These are phyloP conservation scores for Gobio gobio DNA, from an alignment of 2,113 vertebrate species.

Conservation along the genomic window DNA sequence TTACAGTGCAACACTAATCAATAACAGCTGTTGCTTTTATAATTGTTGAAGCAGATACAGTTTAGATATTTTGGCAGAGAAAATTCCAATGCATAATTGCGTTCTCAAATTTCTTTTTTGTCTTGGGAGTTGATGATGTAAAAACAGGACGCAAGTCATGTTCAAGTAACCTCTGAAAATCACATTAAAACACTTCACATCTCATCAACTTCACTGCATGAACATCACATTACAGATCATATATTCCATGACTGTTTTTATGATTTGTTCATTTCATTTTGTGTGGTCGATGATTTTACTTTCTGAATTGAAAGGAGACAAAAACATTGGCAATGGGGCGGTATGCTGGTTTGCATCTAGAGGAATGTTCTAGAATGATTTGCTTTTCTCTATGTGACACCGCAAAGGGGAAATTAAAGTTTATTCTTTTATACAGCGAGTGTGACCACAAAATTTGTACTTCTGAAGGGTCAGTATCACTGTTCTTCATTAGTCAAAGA, in stretches of 20 bases:
- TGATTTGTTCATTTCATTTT: not conserved
- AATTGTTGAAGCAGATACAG: not conserved
- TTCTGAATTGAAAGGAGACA: not conserved
- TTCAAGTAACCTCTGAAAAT: slow-evolving; percentile 6
- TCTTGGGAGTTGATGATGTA: slow-evolving; percentile 8
- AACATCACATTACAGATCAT: not conserved
- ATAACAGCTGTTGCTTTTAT: slow-evolving; percentile 21
- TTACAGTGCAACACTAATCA: slow-evolving; percentile 15
- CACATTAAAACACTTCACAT: not conserved
- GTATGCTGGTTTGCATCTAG: slow-evolving; percentile 9
- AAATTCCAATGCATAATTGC: not conserved
- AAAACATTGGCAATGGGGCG: not conserved
- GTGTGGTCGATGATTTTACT: not conserved
- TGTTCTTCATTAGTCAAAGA: not conserved
- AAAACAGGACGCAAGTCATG: slow-evolving; percentile 1
- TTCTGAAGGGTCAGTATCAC: not conserved
- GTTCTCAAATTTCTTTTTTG: slow-evolving; percentile 13
- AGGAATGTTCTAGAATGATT: not conserved
- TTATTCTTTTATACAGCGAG: slow-evolving; percentile 7
- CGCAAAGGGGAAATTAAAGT: not conserved
- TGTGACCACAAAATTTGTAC: not conserved
- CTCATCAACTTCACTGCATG: not conserved
- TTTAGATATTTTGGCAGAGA: slow-evolving; percentile 12
- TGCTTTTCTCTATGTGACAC: not conserved
- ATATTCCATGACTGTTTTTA: not conserved